Evolutionary conservation across 2,888 invertebrate species (phyloP).

Genomic region (Eueremaeus valkanovi): DNA sequence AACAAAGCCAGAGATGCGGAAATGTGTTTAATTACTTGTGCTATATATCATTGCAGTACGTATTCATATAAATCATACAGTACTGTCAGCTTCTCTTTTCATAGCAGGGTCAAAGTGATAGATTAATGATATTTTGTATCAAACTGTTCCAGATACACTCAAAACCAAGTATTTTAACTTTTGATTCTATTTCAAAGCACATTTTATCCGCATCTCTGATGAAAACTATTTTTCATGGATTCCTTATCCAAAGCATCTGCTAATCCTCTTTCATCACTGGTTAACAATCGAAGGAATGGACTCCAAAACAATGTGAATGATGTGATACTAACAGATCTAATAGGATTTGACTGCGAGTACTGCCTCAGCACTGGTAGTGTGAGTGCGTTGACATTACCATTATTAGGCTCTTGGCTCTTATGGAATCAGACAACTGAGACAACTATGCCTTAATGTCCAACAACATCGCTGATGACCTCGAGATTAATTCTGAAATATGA

Average conservation of each 20-base stretch:
- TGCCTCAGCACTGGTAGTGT: background rate
- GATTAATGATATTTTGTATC: too few relatives aligned
- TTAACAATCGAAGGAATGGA: background rate
- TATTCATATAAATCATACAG: too few relatives aligned
- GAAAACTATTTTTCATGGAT: background rate
- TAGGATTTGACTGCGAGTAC: conserved; percentile 9
- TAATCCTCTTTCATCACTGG: conserved; percentile 28
- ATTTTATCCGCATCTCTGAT: background rate
- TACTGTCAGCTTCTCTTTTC: too few relatives aligned
- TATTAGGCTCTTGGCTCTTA: background rate
- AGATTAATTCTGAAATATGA: conserved; percentile 11
- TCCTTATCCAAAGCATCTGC: background rate
- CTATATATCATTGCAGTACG: too few relatives aligned
- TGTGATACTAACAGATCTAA: conserved; percentile 3
- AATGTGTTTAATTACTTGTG: too few relatives aligned
- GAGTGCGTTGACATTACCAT: conserved; percentile 16
- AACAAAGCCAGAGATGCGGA: too few relatives aligned
- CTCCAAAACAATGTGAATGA: background rate
- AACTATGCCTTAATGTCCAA: conserved; percentile 8
- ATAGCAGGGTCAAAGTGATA: too few relatives aligned
- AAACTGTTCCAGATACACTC: too few relatives aligned
- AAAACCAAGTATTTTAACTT: too few relatives aligned
- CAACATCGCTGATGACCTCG: conserved; percentile 9
- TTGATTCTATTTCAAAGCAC: background rate
- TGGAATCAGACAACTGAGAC: background rate